A percentile compares a stretch with the other conserved stretches of the same genome.
Evolutionary conservation across 2,888 invertebrate species (phyloP).

Genomic region (Leptothorax acervorum): DNA sequence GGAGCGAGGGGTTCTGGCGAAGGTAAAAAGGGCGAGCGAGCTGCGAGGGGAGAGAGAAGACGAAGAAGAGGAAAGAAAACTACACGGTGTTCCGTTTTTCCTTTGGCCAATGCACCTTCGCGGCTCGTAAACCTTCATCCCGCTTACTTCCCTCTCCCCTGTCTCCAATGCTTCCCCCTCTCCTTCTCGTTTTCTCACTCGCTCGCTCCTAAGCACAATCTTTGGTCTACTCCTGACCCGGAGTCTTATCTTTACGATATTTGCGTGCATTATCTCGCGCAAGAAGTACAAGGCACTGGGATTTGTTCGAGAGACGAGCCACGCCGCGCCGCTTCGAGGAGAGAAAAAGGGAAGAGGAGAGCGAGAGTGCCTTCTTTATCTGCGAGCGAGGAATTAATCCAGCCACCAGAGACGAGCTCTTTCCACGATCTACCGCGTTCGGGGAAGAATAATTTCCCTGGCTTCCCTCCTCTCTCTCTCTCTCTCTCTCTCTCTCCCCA

Average conservation of each 20-base stretch:
- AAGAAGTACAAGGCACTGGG: constrained; percentile 75
- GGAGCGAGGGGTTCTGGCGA: constrained; percentile 67
- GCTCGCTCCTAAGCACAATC: constrained; percentile 35
- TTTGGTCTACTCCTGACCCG: constrained; percentile 48
- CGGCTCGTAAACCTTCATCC: constrained; percentile 42
- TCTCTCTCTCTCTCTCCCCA: neutral
- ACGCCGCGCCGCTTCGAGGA: constrained; percentile 21
- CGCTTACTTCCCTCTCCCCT: constrained; percentile 17
- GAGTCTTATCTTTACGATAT: constrained; percentile 84
- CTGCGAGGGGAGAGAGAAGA: constrained; percentile 46
- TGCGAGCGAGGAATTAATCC: constrained; percentile 68
- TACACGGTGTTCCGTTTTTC: constrained; percentile 74
- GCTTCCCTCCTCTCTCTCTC: neutral
- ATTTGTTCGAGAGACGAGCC: constrained; percentile 62
- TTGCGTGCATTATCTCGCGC: constrained; percentile 83
- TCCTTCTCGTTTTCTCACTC: constrained; percentile 17
- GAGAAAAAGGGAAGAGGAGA: constrained; percentile 41
- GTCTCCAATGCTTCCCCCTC: constrained; percentile 12
- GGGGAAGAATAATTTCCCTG: constrained; percentile 41
- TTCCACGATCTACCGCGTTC: constrained; percentile 40
- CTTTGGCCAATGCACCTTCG: constrained; percentile 52
- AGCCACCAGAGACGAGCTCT: constrained; percentile 59
- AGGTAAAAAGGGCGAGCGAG: constrained; percentile 67
- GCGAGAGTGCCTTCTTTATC: constrained; percentile 59
- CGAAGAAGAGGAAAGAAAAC: constrained; percentile 62